These are phyloP conservation scores for Chelidonichthys spinosus DNA, from an alignment of 2,797 vertebrate species.

Conservation along the genomic window DNA sequence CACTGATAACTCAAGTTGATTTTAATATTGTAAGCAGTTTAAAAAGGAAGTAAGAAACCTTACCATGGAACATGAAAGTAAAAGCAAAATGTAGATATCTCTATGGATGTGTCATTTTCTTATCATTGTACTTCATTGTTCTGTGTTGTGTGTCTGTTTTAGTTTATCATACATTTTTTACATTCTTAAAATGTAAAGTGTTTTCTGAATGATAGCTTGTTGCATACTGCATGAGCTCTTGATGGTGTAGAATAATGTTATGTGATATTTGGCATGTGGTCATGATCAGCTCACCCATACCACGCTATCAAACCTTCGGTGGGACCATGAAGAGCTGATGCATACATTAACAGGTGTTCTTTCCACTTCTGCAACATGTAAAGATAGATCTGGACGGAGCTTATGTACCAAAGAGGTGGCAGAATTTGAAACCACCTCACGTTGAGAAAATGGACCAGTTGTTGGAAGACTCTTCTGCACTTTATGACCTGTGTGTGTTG, in stretches of 20 bases:
- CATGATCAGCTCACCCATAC: neutral
- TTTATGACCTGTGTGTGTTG: neutral
- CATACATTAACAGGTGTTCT: conserved; percentile 16
- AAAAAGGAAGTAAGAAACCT: neutral
- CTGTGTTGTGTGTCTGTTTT: neutral
- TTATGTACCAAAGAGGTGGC: neutral
- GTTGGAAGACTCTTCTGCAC: neutral
- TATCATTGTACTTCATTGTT: neutral
- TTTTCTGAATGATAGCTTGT: neutral
- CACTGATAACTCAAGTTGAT: neutral
- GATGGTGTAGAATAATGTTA: conserved; percentile 15
- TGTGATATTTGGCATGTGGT: conserved; percentile 16
- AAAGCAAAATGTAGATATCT: neutral
- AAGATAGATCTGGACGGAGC: neutral
- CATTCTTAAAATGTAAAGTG: neutral
- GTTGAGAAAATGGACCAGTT: neutral
- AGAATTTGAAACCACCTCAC: neutral
- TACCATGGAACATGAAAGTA: neutral
- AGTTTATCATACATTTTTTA: neutral
- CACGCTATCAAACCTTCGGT: neutral
- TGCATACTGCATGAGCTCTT: conserved; percentile 2
- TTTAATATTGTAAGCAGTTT: neutral
- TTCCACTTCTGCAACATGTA: conserved; percentile 15
- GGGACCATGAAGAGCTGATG: neutral
- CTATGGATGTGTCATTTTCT: neutral